Conservation (phyloP, 64 coral and sea anemone genomes). For the Montipora efflorescens region DNA sequence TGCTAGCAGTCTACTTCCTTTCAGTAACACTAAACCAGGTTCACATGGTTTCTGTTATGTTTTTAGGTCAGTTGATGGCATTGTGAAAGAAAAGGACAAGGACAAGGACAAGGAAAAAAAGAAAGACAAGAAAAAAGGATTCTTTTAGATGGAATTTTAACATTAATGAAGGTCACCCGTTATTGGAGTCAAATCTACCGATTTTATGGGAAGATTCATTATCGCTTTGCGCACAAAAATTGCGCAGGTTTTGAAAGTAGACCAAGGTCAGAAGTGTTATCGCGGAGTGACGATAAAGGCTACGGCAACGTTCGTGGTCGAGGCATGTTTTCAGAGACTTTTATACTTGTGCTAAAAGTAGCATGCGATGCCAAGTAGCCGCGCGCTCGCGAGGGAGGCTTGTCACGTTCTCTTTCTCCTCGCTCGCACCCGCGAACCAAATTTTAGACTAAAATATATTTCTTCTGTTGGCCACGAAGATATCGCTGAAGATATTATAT, state of each 20-base stretch:
- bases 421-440: no score
- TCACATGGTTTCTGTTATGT: neutral
- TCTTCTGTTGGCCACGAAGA: no score
- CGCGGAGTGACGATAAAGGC: neutral
- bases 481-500: no score
- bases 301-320: neutral
- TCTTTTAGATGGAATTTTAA: constrained; percentile 61
- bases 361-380: neutral
- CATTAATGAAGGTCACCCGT: neutral
- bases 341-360: neutral
- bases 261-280: neutral
- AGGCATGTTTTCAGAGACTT: neutral
- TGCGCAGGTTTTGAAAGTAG: neutral
- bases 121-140: constrained; percentile 79
- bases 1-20: neutral
- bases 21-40: neutral
- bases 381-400: no score
- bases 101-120: constrained; percentile 72
- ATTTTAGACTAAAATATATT: no score
- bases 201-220: neutral
- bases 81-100: constrained; percentile 72
- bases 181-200: neutral
- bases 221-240: neutral
- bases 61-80: constrained; percentile 66
- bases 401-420: no score